Evolutionary conservation across 1,140 invertebrate species (phyloP).

Genomic region (Papilio helenus): DNA sequence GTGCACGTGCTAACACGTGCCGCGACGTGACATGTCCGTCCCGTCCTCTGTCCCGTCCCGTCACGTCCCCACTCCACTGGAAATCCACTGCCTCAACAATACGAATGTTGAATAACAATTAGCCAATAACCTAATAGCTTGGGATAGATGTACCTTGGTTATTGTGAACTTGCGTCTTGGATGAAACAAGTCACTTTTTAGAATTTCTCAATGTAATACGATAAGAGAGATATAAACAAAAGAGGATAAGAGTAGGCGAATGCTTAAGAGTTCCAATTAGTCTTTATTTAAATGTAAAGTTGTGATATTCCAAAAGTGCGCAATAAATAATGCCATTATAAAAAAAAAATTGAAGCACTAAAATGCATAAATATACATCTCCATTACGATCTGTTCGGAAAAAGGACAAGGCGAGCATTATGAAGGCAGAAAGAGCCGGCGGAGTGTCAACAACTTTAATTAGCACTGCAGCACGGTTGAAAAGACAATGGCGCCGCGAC

Average conservation of each 20-base stretch:
- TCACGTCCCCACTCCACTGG: conserved; percentile 30
- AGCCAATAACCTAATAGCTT: neutral
- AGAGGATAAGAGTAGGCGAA: neutral
- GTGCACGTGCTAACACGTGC: conserved; percentile 59
- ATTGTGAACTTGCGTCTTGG: neutral
- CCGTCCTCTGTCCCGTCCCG: conserved; percentile 23
- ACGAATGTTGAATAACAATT: conserved; percentile 45
- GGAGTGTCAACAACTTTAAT: conserved; percentile 81
- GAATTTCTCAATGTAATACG: too few relatives aligned
- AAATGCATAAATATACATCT: conserved; percentile 33
- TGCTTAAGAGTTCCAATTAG: neutral
- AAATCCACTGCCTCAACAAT: conserved; percentile 37
- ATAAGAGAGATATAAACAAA: too few relatives aligned
- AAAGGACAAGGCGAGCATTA: conserved; percentile 60
- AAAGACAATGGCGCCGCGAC: conserved; percentile 79
- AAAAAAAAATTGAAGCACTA: neutral
- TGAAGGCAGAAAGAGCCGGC: conserved; percentile 59
- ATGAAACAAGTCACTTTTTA: neutral
- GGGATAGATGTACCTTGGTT: neutral
- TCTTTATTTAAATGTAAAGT: neutral
- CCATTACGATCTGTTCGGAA: conserved; percentile 48
- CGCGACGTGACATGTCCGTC: conserved; percentile 42
- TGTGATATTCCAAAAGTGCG: neutral
- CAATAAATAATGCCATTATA: neutral
- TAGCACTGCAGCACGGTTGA: conserved; percentile 78